These are phyloP conservation scores for Lindbergichthys nudifrons DNA, from an alignment of 2,797 vertebrate genomes.

Conservation along the genomic window DNA sequence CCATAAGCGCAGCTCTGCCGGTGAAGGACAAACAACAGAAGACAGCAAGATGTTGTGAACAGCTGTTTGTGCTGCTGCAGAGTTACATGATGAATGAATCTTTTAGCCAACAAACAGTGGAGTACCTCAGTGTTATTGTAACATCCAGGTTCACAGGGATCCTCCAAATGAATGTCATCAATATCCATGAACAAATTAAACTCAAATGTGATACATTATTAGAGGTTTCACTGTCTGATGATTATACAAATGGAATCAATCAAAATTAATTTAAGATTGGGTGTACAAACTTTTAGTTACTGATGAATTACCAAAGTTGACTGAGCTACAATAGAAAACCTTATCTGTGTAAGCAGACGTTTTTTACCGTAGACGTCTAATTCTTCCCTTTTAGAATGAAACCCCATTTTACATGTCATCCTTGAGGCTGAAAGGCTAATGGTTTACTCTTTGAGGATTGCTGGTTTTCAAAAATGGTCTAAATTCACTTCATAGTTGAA, in stretches of 20 bases:
- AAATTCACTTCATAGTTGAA: slow-evolving; percentile 43
- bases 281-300: slow-evolving; percentile 1
- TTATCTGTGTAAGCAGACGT: background rate
- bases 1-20: slow-evolving; percentile 22
- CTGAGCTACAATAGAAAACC: slow-evolving; percentile 15
- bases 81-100: slow-evolving; percentile 48
- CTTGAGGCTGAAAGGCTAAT: slow-evolving; percentile 12
- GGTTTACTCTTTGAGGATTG: slow-evolving; percentile 23
- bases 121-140: slow-evolving; percentile 29
- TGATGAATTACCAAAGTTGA: slow-evolving; percentile 1
- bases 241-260: slow-evolving; percentile 14
- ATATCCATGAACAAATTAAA: slow-evolving; percentile 19
- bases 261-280: slow-evolving; percentile 3
- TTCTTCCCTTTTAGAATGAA: slow-evolving; percentile 5
- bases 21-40: slow-evolving; percentile 44
- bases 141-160: slow-evolving; percentile 8
- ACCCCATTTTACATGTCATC: slow-evolving; percentile 2
- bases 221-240: slow-evolving; percentile 2
- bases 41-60: slow-evolving; percentile 35
- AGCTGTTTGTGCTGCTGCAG: slow-evolving; percentile 44
- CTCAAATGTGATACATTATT: background rate
- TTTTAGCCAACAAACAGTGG: slow-evolving; percentile 22
- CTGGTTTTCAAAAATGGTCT: slow-evolving; percentile 32
- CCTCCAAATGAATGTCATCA: slow-evolving; percentile 12
- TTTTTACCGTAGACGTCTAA: slow-evolving; percentile 7